phyloP scores from a whole-genome alignment of 2,888 invertebrate species.

The Drosophila peninsularis region DNA sequence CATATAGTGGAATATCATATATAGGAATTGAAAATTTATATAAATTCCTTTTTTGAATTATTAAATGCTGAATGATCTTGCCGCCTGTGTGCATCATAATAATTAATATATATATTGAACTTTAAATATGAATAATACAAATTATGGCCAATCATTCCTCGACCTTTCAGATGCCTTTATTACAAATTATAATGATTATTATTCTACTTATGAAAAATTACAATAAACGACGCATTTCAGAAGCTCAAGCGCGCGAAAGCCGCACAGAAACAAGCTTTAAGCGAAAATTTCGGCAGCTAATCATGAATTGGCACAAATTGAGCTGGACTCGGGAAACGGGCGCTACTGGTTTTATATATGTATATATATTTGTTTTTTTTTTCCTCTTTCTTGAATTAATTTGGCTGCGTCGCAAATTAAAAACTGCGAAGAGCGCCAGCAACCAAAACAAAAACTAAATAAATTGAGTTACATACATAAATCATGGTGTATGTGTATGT shows the following conservation, averaged over 20 bases:
- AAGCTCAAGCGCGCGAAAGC: conserved; percentile 11
- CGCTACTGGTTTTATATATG: conserved; percentile 41
- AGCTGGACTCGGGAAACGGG: conserved; percentile 26
- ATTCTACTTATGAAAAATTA: not conserved
- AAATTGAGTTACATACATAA: conserved; percentile 6
- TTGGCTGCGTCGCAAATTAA: conserved; percentile 28
- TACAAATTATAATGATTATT: not conserved
- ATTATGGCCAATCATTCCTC: not conserved
- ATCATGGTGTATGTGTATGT: conserved; percentile 7
- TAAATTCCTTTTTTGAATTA: no score
- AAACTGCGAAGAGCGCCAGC: not conserved
- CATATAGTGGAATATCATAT: no score
- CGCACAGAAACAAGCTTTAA: conserved; percentile 5
- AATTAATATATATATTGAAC: not conserved
- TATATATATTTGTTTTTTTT: not conserved
- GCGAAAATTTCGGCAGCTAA: conserved; percentile 38
- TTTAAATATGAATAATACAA: not conserved
- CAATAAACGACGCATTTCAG: conserved; percentile 26
- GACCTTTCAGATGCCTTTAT: not conserved
- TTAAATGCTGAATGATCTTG: no score
- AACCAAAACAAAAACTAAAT: conserved; percentile 20
- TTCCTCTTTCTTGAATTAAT: conserved; percentile 8
- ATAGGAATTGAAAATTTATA: no score
- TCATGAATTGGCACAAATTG: conserved; percentile 59
- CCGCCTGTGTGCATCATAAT: no score